Base-by-base conservation (phyloP, 2,797 vertebrate genomes). In the Ciconia nigra region DNA sequence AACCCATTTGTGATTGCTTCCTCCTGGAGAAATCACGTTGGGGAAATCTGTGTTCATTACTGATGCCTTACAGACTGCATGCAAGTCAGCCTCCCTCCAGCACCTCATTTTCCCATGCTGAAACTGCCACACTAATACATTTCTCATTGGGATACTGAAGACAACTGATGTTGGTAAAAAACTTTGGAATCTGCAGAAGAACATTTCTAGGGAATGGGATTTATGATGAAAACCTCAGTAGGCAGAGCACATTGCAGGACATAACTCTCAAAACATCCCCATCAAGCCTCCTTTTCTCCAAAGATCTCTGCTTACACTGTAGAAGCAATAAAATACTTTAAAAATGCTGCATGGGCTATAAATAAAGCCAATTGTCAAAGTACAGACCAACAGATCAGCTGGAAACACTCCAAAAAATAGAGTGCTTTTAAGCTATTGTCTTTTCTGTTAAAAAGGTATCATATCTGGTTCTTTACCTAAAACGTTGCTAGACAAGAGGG, bases 391-490 rank as follows among this genome's bases (percentile, higher is more conserved):
- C 49, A 92, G 78, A 91, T 92, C 90, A 85, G 51, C 72, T 96
- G 91, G 81, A 94, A 86, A 77, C 39, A 65, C 41, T 65, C 59
- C 25, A 59, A 46, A 67, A 67, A 84, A 80, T 72, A 77, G 29
- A 62, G 46, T 63, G 21, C 35, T 92, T 87, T 93, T 67, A 85
- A 81, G 59, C 35, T 41, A 39, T 73, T 80, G 11, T 61, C 35
- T 87, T 84, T 80, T 86, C 61, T 87, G 28, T 79, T 92, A 70
- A 70, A 94, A 81, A 92, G 46, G 47, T 85, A 77, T 80, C 37
- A 11, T 76, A 67, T 82, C 74, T 93, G 83, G 21, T 87, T 92
- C 61, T 81, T 84, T 55, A 89, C 82, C 91, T 73, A 89, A 96
- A 94, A 62, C 1, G 1, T 54, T 96, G 62, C 79, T 91, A 77